phyloP scores from a whole-genome alignment of 2,888 invertebrate genomes.

The Neria commutata region DNA sequence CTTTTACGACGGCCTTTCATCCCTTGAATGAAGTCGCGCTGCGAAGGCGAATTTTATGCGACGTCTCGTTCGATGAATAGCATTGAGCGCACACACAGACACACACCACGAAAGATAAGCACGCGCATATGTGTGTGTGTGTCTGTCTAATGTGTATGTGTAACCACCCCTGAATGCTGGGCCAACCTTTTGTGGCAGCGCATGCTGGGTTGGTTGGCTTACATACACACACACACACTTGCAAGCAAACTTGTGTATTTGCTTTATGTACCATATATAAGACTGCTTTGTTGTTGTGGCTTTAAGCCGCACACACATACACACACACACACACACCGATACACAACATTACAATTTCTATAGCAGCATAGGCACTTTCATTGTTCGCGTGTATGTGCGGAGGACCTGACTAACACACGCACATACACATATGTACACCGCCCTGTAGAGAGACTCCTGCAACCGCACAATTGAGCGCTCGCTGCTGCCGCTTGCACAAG shows the following conservation, averaged over 20 bases:
- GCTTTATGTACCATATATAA: neutral
- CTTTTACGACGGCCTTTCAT: neutral
- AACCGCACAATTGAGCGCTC: too few species aligned
- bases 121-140: neutral
- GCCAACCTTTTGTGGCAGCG: neutral
- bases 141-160: neutral
- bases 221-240: neutral
- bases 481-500: too few species aligned
- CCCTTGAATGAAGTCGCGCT: neutral
- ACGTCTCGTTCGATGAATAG: too few species aligned
- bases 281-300: neutral
- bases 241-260: neutral
- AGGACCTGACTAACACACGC: too few species aligned
- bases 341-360: too few species aligned
- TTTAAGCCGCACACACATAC: neutral
- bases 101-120: too few species aligned
- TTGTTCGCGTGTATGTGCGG: neutral
- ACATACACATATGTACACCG: too few species aligned
- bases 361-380: too few species aligned
- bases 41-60: too few species aligned
- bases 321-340: too few species aligned
- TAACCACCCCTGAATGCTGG: constrained; percentile 1
- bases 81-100: too few species aligned
- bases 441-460: too few species aligned
- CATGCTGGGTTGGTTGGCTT: constrained; percentile 2